phyloP scores from a whole-genome alignment of 2,888 invertebrate genomes.

The Boloria euphrosyne region DNA sequence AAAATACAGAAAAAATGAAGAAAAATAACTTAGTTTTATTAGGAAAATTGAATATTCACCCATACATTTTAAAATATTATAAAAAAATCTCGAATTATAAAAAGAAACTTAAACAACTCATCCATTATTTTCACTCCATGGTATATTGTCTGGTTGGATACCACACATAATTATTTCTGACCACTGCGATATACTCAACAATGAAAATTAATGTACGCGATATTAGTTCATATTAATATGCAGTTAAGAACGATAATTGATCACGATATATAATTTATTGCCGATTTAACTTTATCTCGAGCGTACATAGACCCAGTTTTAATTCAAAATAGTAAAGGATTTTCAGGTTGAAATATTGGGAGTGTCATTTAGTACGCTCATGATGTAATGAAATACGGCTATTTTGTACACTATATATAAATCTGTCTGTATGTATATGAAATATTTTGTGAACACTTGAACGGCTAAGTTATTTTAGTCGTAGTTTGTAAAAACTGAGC shows the following conservation, averaged over 20 bases:
- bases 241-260: slow-evolving; percentile 18
- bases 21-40: too few relatives aligned
- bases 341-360: slow-evolving; percentile 12
- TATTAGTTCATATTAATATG: slow-evolving; percentile 54
- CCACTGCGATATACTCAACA: slow-evolving; percentile 62
- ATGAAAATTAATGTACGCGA: slow-evolving; percentile 62
- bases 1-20: too few relatives aligned
- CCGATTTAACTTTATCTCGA: slow-evolving; percentile 12
- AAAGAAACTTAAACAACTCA: slow-evolving; percentile 13
- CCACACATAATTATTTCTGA: slow-evolving; percentile 76
- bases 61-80: too few relatives aligned
- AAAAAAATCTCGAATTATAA: not conserved
- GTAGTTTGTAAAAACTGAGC: too few relatives aligned
- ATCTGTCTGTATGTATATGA: too few relatives aligned
- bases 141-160: slow-evolving; percentile 66
- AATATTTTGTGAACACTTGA: too few relatives aligned
- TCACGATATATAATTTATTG: slow-evolving; percentile 18
- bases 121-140: slow-evolving; percentile 33
- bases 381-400: not conserved
- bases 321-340: slow-evolving; percentile 16
- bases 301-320: slow-evolving; percentile 13
- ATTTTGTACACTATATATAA: not conserved
- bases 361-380: not conserved
- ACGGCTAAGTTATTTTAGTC: too few relatives aligned
- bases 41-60: too few relatives aligned